Evolutionary conservation across 2,797 vertebrate genomes (phyloP), one percentile per base, ranked within the genome.

Genomic region (Rhadinocentrus ornatus): DNA sequence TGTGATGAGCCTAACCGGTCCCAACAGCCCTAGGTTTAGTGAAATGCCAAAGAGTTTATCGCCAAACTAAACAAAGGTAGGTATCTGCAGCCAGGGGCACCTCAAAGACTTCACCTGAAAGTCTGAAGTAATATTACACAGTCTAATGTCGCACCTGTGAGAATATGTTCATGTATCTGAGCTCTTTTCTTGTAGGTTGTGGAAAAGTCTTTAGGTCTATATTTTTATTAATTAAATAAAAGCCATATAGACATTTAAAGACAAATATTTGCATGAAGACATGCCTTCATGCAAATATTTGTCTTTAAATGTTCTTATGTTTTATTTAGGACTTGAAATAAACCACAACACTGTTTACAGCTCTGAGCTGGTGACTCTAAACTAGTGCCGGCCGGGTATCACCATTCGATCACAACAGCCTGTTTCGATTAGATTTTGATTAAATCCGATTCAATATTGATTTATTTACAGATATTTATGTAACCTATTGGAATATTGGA

Each of bases 11-110:
- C 44, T 54, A 27, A 65, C 66, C 48, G 69, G 37, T 54, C 32
- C 69, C 34, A 44, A 70, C 70, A 77, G 67, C 1, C 20, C 70
- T 84, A 41, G 58, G 90, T 93, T 92, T 92, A 91, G 81, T 77
- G 34, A 85, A 88, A 84, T 26, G 71, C 57, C 77, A 88, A 89
- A 91, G 20, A 54, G 81, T 91, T 93, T 88, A 89, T 83, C 18
- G n/a, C 73, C 57, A 71, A 74, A 60, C 74, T 89, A 91, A 92
- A 94, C 88, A 93, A 72, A 88, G 50, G 71, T 18, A 63, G 55
- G 32, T 9, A 59, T 83, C 84, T 83, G 83, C 63, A 64, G 78
- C 73, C 78, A 24, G 62, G 32, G 34, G 63, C 71, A 70, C 39
- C 63, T 78, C 73, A 44, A 91, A 88, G 79, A 69, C 71, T 63